Evolutionary conservation across 2,113 vertebrate genomes (phyloP).

Genomic region (Zosterops hypoxanthus): DNA sequence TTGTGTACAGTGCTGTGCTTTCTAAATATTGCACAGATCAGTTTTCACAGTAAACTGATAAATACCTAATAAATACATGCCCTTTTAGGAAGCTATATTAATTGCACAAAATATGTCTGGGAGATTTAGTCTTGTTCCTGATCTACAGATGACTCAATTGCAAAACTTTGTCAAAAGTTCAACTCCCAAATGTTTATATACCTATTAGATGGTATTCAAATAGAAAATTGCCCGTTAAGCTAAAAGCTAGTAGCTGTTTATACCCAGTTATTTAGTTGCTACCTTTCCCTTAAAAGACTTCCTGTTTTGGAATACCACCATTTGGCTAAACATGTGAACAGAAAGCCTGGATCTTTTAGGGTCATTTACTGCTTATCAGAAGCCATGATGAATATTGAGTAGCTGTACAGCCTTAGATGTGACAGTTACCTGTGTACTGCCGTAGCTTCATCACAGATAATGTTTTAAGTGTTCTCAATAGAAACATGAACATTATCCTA

Average conservation of each 20-base stretch:
- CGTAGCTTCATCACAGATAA: conserved; percentile 23
- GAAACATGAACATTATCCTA: not conserved
- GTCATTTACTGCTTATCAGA: conserved; percentile 7
- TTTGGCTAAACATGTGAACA: not conserved
- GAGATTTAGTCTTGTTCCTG: not conserved
- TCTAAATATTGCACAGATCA: not conserved
- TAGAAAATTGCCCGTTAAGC: not conserved
- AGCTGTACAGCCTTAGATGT: not conserved
- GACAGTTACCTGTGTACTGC: conserved; percentile 46
- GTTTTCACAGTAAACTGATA: not conserved
- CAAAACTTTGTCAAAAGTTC: not conserved
- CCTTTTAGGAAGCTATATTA: not conserved
- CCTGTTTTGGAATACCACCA: not conserved
- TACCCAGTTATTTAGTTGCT: not conserved
- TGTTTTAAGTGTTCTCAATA: not conserved
- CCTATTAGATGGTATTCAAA: not conserved
- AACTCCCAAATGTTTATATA: not conserved
- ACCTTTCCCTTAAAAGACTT: not conserved
- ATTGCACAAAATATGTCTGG: not conserved
- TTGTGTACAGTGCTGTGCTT: not conserved
- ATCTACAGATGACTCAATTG: not conserved
- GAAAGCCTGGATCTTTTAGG: not conserved
- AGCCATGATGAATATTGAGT: conserved; percentile 4
- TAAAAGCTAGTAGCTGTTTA: not conserved
- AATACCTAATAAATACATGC: not conserved